Conservation (phyloP, 2,888 invertebrate species). For the Tryphoninae sp. region DNA sequence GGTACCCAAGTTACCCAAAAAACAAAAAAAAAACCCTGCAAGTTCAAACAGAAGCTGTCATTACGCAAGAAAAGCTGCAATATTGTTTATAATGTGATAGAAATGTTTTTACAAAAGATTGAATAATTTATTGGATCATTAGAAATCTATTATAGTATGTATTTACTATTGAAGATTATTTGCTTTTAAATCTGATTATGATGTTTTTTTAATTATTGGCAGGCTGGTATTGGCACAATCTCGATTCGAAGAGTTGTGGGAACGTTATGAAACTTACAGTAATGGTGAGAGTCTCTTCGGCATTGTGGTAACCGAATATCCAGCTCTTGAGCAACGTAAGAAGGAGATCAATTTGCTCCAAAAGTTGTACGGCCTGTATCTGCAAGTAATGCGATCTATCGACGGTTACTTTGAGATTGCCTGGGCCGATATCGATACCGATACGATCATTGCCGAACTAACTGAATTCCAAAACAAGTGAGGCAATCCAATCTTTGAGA, state of each 20-base stretch:
- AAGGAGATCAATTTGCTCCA: constrained; percentile 92
- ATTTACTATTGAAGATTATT: no score
- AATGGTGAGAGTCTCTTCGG: constrained; percentile 94
- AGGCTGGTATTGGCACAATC: constrained; percentile 89
- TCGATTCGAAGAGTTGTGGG: constrained; percentile 92
- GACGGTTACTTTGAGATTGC: constrained; percentile 93
- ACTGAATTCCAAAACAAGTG: constrained; percentile 89
- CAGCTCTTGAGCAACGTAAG: constrained; percentile 89
- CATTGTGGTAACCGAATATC: constrained; percentile 91
- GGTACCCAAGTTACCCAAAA: constrained; percentile 78
- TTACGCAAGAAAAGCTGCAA: not conserved
- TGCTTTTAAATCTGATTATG: constrained; percentile 11
- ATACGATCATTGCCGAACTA: constrained; percentile 90
- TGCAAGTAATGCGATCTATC: constrained; percentile 92
- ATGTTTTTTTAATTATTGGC: constrained; percentile 58
- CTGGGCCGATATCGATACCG: constrained; percentile 93
- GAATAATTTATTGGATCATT: not conserved
- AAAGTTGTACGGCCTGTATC: constrained; percentile 90
- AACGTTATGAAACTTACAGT: constrained; percentile 90
- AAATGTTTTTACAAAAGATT: no score
- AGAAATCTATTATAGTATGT: not conserved
- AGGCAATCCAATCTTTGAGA: not conserved
- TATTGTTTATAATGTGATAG: no score
- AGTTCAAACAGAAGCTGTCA: not conserved
- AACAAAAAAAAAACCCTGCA: constrained; percentile 13